Base-by-base conservation (phyloP, 2,113 vertebrate species). In the Corythoichthys haematopterus region DNA sequence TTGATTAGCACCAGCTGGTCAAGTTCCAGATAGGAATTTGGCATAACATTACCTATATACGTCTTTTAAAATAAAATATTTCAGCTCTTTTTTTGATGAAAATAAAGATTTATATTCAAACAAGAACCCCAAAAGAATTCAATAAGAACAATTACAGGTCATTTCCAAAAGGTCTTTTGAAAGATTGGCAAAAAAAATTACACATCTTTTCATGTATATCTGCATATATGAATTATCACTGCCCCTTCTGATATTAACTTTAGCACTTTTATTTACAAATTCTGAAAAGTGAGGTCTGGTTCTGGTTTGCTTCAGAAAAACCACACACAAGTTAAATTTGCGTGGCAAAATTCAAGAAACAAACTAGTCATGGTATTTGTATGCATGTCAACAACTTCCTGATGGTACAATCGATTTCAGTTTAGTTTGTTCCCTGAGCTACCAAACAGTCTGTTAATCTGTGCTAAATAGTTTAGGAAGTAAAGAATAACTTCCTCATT, bases 1-100 rank as follows among this genome's bases (percentile, higher is more conserved):
- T 81, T 71, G 77, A 87, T 86, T 90, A 92, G 94, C 93, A 94
- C 93, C 93, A 87, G 80, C 76, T 79, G 80, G 77, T 86, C 80
- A 83, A 76, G 80, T 75, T 82, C 80, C 78, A 80, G 67, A 74
- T 43, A 78, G 47, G 74, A 75, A 84, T 87, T 88, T 85, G 85
- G 85, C 87, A 73, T 79, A 69, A 84, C 60, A 52, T 76, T 77
- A 77, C 66, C 77, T 65, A 77, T 80, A 79, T 64, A 79, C 80
- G 78, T 74, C 72, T 77, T 73, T 68, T 53, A 37, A 65, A 65
- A 65, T 50, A 65, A 65, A 65, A 62, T 46, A 62, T 62, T 89
- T 86, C 69, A 64, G 72, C 78, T 82, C 74, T 65, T 78, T 79
- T 69, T 74, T 72, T 35, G 77, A 82, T 79, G 80, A 88, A 87